phyloP scores from a whole-genome alignment of 2,888 invertebrate species.

The Pasiphila rectangulata region DNA sequence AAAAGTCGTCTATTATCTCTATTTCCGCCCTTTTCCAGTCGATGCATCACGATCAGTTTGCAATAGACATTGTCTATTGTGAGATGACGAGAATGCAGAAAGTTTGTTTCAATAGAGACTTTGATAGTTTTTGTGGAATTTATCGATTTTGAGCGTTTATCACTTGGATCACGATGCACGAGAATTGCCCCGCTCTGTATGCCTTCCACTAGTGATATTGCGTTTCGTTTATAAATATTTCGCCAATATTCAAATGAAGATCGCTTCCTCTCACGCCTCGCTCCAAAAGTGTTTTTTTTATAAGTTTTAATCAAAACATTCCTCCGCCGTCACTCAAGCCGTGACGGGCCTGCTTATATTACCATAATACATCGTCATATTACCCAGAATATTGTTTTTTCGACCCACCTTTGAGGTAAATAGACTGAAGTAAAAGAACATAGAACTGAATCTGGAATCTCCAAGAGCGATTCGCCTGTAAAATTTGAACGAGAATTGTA shows the following conservation, averaged over 20 bases:
- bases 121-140: too few relatives aligned
- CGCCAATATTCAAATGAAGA: conserved; percentile 22
- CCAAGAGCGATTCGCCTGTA: background rate
- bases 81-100: too few relatives aligned
- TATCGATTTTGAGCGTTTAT: too few relatives aligned
- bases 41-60: too few relatives aligned
- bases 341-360: conserved; percentile 45
- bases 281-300: conserved; percentile 48
- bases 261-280: conserved; percentile 14
- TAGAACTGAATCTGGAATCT: conserved; percentile 15
- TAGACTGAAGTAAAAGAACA: conserved; percentile 1
- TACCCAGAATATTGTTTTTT: conserved; percentile 43
- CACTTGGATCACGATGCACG: too few relatives aligned
- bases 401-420: conserved; percentile 32
- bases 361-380: conserved; percentile 49
- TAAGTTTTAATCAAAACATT: conserved; percentile 64
- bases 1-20: too few relatives aligned
- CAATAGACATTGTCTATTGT: too few relatives aligned
- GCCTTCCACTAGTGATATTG: conserved; percentile 17
- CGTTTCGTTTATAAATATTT: conserved; percentile 18
- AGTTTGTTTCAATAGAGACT: too few relatives aligned
- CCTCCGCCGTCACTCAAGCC: conserved; percentile 40
- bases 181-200: background rate
- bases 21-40: too few relatives aligned
- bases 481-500: too few relatives aligned